Evolutionary conservation across 2,888 invertebrate genomes (phyloP).

Genomic region (Athripsodes cinereus): DNA sequence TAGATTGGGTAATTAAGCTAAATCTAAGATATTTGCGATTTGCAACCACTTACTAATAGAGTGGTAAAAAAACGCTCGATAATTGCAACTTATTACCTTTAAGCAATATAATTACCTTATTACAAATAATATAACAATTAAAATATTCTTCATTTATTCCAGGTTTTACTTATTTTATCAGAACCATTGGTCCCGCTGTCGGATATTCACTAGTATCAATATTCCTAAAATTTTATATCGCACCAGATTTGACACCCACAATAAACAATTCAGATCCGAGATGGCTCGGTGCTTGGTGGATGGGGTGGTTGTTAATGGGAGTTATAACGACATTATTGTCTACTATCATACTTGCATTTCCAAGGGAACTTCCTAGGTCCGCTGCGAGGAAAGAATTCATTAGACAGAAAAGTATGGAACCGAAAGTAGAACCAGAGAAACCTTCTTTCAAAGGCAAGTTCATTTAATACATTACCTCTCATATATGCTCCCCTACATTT

Average conservation of each 20-base stretch:
- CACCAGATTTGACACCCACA: conserved; percentile 56
- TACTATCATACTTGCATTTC: conserved; percentile 59
- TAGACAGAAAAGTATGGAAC: conserved; percentile 17
- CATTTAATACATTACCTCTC: too few species aligned
- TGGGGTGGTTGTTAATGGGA: conserved; percentile 64
- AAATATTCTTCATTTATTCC: too few species aligned
- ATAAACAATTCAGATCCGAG: conserved; percentile 64
- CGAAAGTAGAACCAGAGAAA: conserved; percentile 30
- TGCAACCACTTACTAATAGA: too few species aligned
- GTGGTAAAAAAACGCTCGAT: too few species aligned
- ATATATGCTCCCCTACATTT: too few species aligned
- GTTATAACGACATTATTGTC: conserved; percentile 53
- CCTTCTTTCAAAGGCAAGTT: conserved; percentile 40
- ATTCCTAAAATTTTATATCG: conserved; percentile 59
- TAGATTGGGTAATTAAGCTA: too few species aligned
- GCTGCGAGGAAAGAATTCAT: conserved; percentile 41
- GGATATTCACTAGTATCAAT: conserved; percentile 62
- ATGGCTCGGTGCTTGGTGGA: conserved; percentile 80
- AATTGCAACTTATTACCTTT: too few species aligned
- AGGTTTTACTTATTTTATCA: conserved; percentile 61
- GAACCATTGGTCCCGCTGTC: conserved; percentile 63
- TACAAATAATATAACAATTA: too few species aligned
- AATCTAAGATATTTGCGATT: too few species aligned
- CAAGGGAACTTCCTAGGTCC: conserved; percentile 61
- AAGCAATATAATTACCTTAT: too few species aligned